Percentiles rank a stretch among this genome's conserved stretches.
Conservation (phyloP, 2,797 vertebrate genomes). For the Podarcis siculus region DNA sequence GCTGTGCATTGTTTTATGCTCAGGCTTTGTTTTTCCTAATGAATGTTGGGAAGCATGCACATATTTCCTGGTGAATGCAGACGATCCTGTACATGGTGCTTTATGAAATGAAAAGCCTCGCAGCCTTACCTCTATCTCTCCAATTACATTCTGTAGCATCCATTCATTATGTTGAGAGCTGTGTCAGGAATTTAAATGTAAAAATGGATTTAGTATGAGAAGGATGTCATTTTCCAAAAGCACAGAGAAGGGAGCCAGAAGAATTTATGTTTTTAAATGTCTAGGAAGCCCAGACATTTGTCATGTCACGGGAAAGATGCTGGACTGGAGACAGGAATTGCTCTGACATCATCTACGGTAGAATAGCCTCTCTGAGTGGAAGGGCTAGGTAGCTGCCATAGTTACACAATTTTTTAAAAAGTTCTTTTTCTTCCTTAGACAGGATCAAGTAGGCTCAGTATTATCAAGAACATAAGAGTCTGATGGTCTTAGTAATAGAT, state of each 20-base stretch:
- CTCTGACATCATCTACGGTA: neutral
- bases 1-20: constrained; percentile 1
- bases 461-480: neutral
- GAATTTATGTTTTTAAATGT: constrained; percentile 11
- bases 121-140: constrained; percentile 19
- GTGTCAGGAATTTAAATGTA: constrained; percentile 16
- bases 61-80: constrained; percentile 4
- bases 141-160: constrained; percentile 11
- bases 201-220: constrained; percentile 23
- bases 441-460: neutral
- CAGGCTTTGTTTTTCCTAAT: constrained; percentile 2
- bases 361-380: neutral
- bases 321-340: neutral
- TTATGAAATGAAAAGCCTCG: neutral
- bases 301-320: neutral
- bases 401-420: no score
- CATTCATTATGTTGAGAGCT: constrained; percentile 35
- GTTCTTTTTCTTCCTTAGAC: fast-evolving
- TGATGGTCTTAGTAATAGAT: neutral
- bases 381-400: neutral
- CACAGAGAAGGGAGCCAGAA: neutral
- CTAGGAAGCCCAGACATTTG: neutral
- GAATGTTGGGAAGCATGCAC: neutral
- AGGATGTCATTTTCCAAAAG: neutral
- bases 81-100: neutral